Conservation (phyloP, 1,140 invertebrate genomes). For the Heliothis virescens region DNA sequence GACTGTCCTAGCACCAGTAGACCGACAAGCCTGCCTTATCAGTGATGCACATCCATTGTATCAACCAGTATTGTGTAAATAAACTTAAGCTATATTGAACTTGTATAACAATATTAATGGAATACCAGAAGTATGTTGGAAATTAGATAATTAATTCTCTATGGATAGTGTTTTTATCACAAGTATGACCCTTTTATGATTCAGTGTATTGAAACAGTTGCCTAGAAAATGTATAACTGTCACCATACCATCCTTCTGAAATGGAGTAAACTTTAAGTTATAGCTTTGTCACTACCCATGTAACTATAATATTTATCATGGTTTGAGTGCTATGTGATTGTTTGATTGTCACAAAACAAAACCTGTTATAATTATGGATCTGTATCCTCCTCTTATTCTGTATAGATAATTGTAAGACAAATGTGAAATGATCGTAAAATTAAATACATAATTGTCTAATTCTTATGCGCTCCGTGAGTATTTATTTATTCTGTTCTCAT, state of each 20-base stretch:
- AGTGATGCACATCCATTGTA: constrained; percentile 70
- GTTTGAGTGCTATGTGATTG: constrained; percentile 66
- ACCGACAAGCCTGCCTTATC: constrained; percentile 63
- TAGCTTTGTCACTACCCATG: constrained; percentile 38
- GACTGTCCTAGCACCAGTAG: constrained; percentile 53
- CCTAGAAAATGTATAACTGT: constrained; percentile 28
- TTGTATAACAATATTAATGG: constrained; percentile 70
- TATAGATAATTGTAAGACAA: constrained; percentile 41
- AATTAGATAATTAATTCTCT: constrained; percentile 69
- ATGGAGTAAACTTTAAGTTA: no score
- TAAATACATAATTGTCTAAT: constrained; percentile 30
- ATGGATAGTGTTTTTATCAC: constrained; percentile 74
- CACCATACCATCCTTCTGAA: not conserved
- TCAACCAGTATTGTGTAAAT: constrained; percentile 84
- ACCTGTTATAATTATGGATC: constrained; percentile 69
- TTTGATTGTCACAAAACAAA: constrained; percentile 77
- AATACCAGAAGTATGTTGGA: constrained; percentile 69
- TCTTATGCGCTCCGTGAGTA: constrained; percentile 21
- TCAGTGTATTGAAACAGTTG: constrained; percentile 72
- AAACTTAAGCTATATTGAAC: constrained; percentile 68
- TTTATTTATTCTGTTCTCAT: constrained; percentile 59
- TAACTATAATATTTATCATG: constrained; percentile 47
- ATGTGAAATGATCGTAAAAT: constrained; percentile 25
- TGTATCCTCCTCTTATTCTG: constrained; percentile 60
- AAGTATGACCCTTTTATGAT: constrained; percentile 74